phyloP scores from a whole-genome alignment of 1,140 invertebrate genomes.

The Macrostomum lignano region DNA sequence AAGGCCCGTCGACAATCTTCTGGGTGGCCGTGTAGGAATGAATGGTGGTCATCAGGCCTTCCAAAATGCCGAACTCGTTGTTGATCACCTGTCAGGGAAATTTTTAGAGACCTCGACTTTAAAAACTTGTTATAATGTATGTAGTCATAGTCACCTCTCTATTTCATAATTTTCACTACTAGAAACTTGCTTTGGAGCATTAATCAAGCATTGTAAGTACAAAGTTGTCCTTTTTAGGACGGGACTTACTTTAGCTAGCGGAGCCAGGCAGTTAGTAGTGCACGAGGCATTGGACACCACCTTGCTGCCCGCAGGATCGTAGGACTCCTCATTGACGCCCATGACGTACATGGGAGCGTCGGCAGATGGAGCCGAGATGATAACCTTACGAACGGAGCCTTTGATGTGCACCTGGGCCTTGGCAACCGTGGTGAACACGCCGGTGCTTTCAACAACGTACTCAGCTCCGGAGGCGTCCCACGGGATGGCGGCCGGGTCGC shows the following conservation, averaged over 20 bases:
- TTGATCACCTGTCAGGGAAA: too few relatives aligned
- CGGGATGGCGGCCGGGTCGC: constrained; percentile 49
- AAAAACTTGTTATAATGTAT: too few relatives aligned
- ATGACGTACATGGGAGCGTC: constrained; percentile 95
- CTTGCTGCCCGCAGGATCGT: constrained; percentile 26
- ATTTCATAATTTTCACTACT: too few relatives aligned
- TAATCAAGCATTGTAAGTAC: too few relatives aligned
- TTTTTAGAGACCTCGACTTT: too few relatives aligned
- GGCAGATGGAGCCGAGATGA: constrained; percentile 84
- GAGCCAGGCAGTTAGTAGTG: constrained; percentile 94
- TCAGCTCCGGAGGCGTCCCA: constrained; percentile 61
- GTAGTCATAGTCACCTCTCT: too few relatives aligned
- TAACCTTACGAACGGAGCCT: constrained; percentile 63
- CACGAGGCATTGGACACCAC: constrained; percentile 53
- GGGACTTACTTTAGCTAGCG: constrained; percentile 83
- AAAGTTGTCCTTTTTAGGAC: too few relatives aligned
- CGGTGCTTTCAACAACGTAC: constrained; percentile 86
- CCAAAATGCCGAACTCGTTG: constrained; percentile 74
- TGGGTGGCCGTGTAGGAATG: constrained; percentile 90
- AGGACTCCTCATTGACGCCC: constrained; percentile 57
- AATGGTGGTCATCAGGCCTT: constrained; percentile 92
- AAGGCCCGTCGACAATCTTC: constrained; percentile 85
- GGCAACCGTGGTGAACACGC: constrained; percentile 75
- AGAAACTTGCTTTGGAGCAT: too few relatives aligned
- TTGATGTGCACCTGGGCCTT: constrained; percentile 48